These are phyloP conservation scores for Drosophila ohnishii DNA, from an alignment of 1,140 invertebrate species.

Conservation along the genomic window DNA sequence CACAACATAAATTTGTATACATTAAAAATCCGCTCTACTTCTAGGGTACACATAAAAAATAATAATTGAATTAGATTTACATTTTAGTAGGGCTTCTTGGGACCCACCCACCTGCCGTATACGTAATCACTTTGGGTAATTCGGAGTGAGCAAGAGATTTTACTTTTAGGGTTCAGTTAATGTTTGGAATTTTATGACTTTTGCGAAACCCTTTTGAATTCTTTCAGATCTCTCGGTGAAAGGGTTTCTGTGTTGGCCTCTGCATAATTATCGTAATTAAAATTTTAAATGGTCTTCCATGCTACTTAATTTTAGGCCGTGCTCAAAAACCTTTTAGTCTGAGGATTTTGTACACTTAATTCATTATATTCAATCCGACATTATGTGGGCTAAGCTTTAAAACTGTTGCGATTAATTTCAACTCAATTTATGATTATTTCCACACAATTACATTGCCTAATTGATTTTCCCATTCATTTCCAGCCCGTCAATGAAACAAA, in stretches of 20 bases:
- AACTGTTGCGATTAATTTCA: constrained; percentile 48
- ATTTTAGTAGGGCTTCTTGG: background rate
- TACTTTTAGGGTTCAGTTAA: constrained; percentile 33
- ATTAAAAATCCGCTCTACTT: constrained; percentile 17
- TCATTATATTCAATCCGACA: constrained; percentile 11
- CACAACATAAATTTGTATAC: constrained; percentile 43
- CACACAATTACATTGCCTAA: constrained; percentile 73
- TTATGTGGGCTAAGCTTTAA: constrained; percentile 34
- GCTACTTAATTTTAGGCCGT: constrained; percentile 2
- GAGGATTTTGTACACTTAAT: constrained; percentile 23
- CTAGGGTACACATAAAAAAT: background rate
- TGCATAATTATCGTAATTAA: constrained; percentile 55
- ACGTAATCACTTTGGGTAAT: background rate
- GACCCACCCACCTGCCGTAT: constrained; percentile 13
- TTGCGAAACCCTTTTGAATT: constrained; percentile 20
- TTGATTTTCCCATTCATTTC: constrained; percentile 66
- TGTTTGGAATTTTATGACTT: constrained; percentile 28
- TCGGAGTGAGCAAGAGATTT: constrained; percentile 3
- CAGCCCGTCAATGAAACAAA: constrained; percentile 43
- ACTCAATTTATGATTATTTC: constrained; percentile 74
- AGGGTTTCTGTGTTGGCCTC: constrained; percentile 36
- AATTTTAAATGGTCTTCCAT: constrained; percentile 30
- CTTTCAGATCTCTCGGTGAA: constrained; percentile 24
- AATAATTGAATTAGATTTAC: constrained; percentile 10
- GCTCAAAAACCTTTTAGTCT: constrained; percentile 31